Evolutionary conservation across 2,888 invertebrate genomes (phyloP), one percentile per base, ranked within the genome.

Genomic region (Hylaea fasciaria): DNA sequence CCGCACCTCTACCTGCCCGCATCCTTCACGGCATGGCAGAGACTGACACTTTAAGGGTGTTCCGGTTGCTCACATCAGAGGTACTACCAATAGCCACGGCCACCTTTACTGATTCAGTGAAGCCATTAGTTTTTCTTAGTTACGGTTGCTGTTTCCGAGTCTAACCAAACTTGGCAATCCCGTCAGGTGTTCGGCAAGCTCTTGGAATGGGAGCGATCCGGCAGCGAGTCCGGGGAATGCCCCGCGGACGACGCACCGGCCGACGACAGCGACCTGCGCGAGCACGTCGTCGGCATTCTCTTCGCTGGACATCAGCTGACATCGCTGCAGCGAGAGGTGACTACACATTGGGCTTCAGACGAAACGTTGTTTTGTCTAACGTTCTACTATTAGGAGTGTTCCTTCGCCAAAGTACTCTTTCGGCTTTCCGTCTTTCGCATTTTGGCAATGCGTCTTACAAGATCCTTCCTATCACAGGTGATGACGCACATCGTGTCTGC

Each of bases 271-370:
- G 97, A 98, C 79, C 91, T 99, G 8, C 95, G 98, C 44, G 98
- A 98, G 80, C 98, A 98, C 81, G 98, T 99, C 94, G 98, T 98
- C 45, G 98, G 98, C 62, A 98, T 99, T 74, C 92, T 99, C 47
- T 99, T 98, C 86, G 97, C 98, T 58, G 94, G 98, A 49, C 97
- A 97, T 82, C 98, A 98, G 84, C 91, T 99, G 22, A 98, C 98
- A 0, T 97, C 98, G 74, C 92, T 98, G 53, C 98, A 98, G 84
- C 97, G 97, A 85, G 98, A 98, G 93, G 97, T 97, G 39, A 62
- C 45, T 54, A 0, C 11, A 46, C 13, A 39, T n/a, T n/a, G n/a
- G 12, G 12, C 39, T n/a, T 12, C 9, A n/a, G n/a, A n/a, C n/a
- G n/a, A n/a, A n/a, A n/a, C n/a, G n/a, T 11, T 2, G 35, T 35